Percentiles rank a stretch among this genome's conserved stretches.
These are phyloP conservation scores for Raja brachyura DNA, from an alignment of 2,113 vertebrate species.

Conservation along the genomic window DNA sequence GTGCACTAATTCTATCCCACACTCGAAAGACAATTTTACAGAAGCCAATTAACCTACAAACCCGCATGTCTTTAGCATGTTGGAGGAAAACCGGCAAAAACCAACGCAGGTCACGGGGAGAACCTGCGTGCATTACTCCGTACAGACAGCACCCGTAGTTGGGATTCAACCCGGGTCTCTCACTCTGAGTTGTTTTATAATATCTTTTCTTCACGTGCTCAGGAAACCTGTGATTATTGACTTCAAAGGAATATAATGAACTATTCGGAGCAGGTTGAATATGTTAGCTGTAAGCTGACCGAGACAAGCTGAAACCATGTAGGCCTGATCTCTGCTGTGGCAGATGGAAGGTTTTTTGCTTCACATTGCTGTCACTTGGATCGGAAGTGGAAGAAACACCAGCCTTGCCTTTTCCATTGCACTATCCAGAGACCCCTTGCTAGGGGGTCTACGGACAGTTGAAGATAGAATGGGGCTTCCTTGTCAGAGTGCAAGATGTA, in stretches of 20 bases:
- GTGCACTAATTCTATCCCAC: too few relatives aligned
- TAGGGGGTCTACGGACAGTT: not conserved
- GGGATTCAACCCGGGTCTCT: conserved; percentile 37
- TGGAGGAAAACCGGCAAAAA: too few relatives aligned
- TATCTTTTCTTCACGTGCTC: conserved; percentile 73
- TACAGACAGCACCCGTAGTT: too few relatives aligned
- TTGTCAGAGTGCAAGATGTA: not conserved
- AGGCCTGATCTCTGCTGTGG: not conserved
- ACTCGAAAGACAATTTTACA: too few relatives aligned
- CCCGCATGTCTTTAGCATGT: too few relatives aligned
- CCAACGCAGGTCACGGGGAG: too few relatives aligned
- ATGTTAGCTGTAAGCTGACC: not conserved
- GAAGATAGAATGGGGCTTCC: not conserved
- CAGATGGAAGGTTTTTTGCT: not conserved
- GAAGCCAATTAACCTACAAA: too few relatives aligned
- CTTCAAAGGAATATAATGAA: conserved; percentile 78
- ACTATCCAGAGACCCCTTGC: not conserved
- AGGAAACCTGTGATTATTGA: conserved; percentile 84
- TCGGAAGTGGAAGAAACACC: not conserved
- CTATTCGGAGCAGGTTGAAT: not conserved
- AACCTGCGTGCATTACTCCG: too few relatives aligned
- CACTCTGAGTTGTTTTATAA: conserved; percentile 60
- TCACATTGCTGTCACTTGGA: not conserved
- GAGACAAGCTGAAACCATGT: not conserved
- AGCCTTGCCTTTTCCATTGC: not conserved